A percentile compares a stretch with the other conserved stretches of the same genome.
Conservation (phyloP, 35 echinoderm and acorn worm genomes). For the Diadema setosum region DNA sequence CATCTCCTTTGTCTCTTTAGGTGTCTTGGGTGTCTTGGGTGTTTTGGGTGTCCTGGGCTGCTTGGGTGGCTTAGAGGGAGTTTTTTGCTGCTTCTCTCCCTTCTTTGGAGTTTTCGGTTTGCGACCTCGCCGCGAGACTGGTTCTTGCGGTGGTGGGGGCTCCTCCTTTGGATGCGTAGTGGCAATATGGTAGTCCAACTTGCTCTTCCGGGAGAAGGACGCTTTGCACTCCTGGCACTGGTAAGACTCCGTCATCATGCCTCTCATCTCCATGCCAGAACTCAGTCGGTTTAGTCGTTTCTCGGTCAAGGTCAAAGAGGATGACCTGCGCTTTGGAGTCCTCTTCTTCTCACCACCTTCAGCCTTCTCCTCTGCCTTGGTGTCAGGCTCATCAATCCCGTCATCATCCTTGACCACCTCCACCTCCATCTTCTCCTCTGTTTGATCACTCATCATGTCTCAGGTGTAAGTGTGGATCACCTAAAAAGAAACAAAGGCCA, state of each 20-base stretch:
- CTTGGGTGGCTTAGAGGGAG: not conserved
- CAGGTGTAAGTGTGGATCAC: not conserved
- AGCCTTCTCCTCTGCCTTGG: not conserved
- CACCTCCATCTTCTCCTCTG: not conserved
- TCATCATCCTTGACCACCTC: not conserved
- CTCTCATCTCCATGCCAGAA: conserved; percentile 1
- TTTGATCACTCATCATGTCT: not conserved
- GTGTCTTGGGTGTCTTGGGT: no score
- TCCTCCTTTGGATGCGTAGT: not conserved
- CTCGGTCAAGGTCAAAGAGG: not conserved
- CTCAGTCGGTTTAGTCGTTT: not conserved
- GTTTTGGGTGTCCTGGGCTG: not conserved
- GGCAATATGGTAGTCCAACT: not conserved
- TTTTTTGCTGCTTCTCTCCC: not conserved
- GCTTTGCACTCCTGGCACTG: not conserved
- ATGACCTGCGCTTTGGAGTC: not conserved
- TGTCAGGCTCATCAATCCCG: not conserved
- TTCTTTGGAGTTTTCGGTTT: not conserved
- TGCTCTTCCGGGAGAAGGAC: not conserved
- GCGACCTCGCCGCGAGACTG: no score
- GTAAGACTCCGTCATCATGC: not conserved
- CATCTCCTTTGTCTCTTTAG: not conserved
- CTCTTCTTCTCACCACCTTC: not conserved
- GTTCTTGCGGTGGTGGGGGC: not conserved
- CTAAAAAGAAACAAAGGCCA: not conserved